These are phyloP conservation scores for Lutjanus erythropterus DNA, from an alignment of 2,113 vertebrate genomes.

Conservation along the genomic window DNA sequence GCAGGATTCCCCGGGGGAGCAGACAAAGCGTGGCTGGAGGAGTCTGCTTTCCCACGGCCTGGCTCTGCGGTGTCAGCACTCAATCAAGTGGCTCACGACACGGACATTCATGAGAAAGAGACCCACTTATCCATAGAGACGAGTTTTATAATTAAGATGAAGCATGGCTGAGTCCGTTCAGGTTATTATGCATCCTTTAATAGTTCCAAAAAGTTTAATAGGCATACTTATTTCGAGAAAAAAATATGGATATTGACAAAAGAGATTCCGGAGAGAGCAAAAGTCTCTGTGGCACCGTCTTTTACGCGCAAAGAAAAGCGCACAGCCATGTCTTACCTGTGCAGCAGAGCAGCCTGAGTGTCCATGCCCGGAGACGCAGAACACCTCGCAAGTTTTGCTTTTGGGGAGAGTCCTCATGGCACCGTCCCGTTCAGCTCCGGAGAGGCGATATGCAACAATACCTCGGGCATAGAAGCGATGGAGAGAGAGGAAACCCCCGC, in stretches of 20 bases:
- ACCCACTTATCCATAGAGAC: slow-evolving; percentile 42
- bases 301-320: slow-evolving; percentile 10
- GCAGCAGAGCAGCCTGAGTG: slow-evolving; percentile 65
- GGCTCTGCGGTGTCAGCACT: slow-evolving; percentile 75
- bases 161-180: neutral
- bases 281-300: neutral
- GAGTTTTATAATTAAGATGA: slow-evolving; percentile 50
- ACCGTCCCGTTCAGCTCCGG: slow-evolving; percentile 78
- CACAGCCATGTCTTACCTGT: slow-evolving; percentile 78
- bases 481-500: slow-evolving; percentile 73
- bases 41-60: slow-evolving; percentile 84
- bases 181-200: neutral
- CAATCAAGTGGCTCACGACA: slow-evolving; percentile 71
- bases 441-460: slow-evolving; percentile 79
- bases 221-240: fast-evolving
- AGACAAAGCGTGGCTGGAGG: slow-evolving; percentile 72
- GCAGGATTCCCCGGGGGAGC: slow-evolving; percentile 74
- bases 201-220: neutral
- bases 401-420: slow-evolving; percentile 86
- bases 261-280: neutral
- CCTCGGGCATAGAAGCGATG: slow-evolving; percentile 78
- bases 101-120: slow-evolving; percentile 59
- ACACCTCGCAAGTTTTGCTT: slow-evolving; percentile 85
- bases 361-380: slow-evolving; percentile 82
- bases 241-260: neutral